phyloP scores from a whole-genome alignment of 2,888 invertebrate genomes.

The Volucella zonaria region DNA sequence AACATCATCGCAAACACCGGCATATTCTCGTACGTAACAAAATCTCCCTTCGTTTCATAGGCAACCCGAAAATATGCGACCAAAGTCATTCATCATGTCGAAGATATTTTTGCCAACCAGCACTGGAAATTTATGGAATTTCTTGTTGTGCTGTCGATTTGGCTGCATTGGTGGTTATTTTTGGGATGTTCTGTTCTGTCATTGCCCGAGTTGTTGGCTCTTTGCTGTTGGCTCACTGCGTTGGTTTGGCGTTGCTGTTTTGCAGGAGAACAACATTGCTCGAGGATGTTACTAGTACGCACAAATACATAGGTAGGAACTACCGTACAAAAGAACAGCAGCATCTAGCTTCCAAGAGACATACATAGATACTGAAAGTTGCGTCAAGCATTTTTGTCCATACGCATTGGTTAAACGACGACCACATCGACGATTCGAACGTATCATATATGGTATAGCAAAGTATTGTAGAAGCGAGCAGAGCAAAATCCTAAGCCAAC shows the following conservation, averaged over 20 bases:
- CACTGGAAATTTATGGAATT: slow-evolving; percentile 71
- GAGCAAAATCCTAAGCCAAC: slow-evolving; percentile 3
- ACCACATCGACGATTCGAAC: slow-evolving; percentile 14
- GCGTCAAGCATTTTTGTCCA: slow-evolving; percentile 61
- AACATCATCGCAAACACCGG: slow-evolving; percentile 53
- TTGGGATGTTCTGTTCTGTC: slow-evolving; percentile 20
- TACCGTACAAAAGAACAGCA: slow-evolving; percentile 3
- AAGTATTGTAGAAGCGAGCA: not conserved
- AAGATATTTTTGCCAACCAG: slow-evolving; percentile 71
- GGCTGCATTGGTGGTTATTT: slow-evolving; percentile 33
- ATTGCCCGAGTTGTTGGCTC: slow-evolving; percentile 20
- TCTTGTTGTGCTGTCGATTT: slow-evolving; percentile 67
- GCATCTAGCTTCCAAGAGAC: not conserved
- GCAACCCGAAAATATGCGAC: slow-evolving; percentile 71
- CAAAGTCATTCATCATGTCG: slow-evolving; percentile 74
- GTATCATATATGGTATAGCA: too few relatives aligned
- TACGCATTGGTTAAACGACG: slow-evolving; percentile 60
- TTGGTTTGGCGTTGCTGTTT: slow-evolving; percentile 30
- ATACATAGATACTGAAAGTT: slow-evolving; percentile 20
- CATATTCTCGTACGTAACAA: not conserved
- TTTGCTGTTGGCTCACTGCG: slow-evolving; percentile 48
- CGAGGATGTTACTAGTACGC: slow-evolving; percentile 29
- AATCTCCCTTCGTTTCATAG: slow-evolving; percentile 31
- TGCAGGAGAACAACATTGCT: slow-evolving; percentile 42
- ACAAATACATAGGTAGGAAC: not conserved